A percentile compares a stretch with the other conserved stretches of the same genome.
Conservation (phyloP, 1,140 invertebrate genomes). For the Heterodera schachtii region DNA sequence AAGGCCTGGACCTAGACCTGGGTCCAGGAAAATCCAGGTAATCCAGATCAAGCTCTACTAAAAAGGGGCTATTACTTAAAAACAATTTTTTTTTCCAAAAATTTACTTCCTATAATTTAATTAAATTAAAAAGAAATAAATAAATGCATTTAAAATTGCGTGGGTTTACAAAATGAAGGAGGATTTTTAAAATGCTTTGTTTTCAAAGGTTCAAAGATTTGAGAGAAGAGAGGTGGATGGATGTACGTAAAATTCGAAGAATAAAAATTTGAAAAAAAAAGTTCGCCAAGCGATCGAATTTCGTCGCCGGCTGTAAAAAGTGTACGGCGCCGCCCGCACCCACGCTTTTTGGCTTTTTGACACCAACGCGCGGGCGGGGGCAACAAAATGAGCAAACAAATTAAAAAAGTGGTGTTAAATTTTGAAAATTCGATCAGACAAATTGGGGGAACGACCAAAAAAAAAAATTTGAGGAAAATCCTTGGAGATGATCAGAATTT, state of each 20-base stretch:
- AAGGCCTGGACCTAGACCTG: too few relatives aligned
- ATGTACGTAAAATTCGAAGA: background rate
- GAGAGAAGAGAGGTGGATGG: too few relatives aligned
- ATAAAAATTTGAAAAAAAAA: constrained; percentile 1
- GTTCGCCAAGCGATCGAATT: background rate
- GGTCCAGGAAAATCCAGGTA: too few relatives aligned
- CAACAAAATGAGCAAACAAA: background rate
- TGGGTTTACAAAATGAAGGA: background rate
- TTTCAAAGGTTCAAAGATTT: background rate
- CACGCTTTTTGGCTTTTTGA: background rate
- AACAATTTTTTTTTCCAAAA: too few relatives aligned
- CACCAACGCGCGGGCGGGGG: too few relatives aligned
- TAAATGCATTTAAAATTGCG: too few relatives aligned
- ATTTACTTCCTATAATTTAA: too few relatives aligned
- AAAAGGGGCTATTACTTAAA: too few relatives aligned
- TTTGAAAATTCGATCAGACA: background rate
- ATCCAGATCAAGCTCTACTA: too few relatives aligned
- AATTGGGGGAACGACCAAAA: too few relatives aligned
- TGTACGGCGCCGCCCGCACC: background rate
- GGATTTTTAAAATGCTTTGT: background rate
- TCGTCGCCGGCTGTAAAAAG: background rate
- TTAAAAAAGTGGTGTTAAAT: background rate
- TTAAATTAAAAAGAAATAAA: background rate
- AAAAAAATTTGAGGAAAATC: too few relatives aligned
- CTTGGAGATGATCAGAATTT: too few relatives aligned